Evolutionary conservation across 2,888 invertebrate genomes (phyloP), one percentile per base, ranked within the genome.

Genomic region (Oxyscelio sp.): DNA sequence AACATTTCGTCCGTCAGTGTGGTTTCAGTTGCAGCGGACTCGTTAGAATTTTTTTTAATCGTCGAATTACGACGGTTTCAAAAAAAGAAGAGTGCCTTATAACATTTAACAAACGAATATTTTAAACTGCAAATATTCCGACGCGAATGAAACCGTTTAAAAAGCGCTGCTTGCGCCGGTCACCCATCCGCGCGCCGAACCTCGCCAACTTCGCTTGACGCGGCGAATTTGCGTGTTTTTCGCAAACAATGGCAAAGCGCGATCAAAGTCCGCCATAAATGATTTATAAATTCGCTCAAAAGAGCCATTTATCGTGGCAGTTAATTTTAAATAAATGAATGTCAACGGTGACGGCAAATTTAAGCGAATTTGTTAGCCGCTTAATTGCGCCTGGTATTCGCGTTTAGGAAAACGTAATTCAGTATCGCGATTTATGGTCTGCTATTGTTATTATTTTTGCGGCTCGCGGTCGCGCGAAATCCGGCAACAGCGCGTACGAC

Each of bases 1-100:
- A 78, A 83, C 77, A 78, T 78, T 77, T 83, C 66, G 66, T 73
- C 56, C 83, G 78, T 83, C 83, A 78, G 66, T 78, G 63, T 61
- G 77, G 83, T 77, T 78, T 77, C 82, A 83, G 77, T 83, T 77
- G 75, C 71, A 83, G 65, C 24, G 27, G 63, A 56, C 70, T 75
- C 74, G 58, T 17, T 15, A 38, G 31, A n/a, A 65, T 27, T 71
- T 40, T 71, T 80, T 73, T 71, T 40, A 40, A 48, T 71, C 56
- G 48, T 66, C 40, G 19, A 27, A 31, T 31, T 21, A 50, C 21
- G 9, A 68, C 27, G 68, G 43, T 70, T 63, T 31, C 6, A 15
- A 52, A 54, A 52, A 78, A 56, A 31, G 45, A 61, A 38, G 9
- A 34, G 5, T 9, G 11, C 34, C 34, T 34, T 34, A 11, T 34